Evolutionary conservation across 2,797 vertebrate species (phyloP).

Genomic region (Oreochromis mossambicus): DNA sequence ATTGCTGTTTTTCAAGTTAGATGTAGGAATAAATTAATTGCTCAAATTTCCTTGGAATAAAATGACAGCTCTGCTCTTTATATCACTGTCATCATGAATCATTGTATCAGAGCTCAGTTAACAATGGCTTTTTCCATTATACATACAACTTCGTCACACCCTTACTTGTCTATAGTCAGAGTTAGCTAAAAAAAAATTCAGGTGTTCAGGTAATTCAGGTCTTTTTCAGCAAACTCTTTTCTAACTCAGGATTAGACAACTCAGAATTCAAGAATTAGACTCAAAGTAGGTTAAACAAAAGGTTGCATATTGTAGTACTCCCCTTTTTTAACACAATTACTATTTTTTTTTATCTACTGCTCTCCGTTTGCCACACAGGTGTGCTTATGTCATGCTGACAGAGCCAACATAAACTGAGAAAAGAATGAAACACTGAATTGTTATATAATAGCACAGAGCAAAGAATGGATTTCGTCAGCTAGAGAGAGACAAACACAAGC

Average conservation of each 20-base stretch:
- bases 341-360: neutral
- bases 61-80: neutral
- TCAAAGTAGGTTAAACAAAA: neutral
- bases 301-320: neutral
- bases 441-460: neutral
- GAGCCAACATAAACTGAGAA: neutral
- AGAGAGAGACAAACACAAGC: neutral
- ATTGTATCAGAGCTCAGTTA: neutral
- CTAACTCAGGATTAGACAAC: neutral
- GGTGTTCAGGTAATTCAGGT: neutral
- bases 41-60: neutral
- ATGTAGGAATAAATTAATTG: neutral
- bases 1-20: neutral
- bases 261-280: neutral
- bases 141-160: rapidly evolving
- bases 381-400: neutral
- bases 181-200: neutral
- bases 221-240: neutral
- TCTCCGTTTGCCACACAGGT: neutral
- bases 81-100: neutral
- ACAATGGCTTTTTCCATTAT: neutral
- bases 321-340: neutral
- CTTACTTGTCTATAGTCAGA: neutral
- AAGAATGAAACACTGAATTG: neutral
- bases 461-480: neutral